These are phyloP conservation scores for Elmis aenea DNA, from an alignment of 2,888 invertebrate species.

Conservation along the genomic window DNA sequence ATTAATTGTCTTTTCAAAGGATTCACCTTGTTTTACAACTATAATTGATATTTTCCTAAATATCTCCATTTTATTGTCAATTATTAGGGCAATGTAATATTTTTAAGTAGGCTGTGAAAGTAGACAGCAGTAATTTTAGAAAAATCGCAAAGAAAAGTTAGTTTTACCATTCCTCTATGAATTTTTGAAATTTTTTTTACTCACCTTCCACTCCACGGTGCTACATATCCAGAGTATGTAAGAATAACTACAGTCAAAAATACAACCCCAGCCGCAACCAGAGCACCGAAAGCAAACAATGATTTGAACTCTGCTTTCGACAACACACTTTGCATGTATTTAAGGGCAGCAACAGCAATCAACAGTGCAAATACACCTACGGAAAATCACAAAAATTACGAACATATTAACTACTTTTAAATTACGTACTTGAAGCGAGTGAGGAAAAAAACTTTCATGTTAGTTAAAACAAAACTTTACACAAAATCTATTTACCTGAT, in stretches of 20 bases:
- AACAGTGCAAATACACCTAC: slow-evolving; percentile 91
- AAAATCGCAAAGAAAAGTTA: no score
- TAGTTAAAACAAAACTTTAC: slow-evolving; percentile 1
- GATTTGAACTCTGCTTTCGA: slow-evolving; percentile 87
- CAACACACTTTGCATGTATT: slow-evolving; percentile 81
- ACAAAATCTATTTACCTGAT: slow-evolving; percentile 56
- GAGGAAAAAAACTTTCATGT: background rate
- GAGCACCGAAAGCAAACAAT: slow-evolving; percentile 73
- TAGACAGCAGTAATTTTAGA: no score
- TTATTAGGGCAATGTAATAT: no score
- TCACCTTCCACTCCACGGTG: slow-evolving; percentile 88
- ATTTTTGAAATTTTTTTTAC: no score
- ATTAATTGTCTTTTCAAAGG: no score
- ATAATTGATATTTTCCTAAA: no score
- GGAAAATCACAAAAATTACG: no score
- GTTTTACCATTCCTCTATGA: no score
- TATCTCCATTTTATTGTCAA: no score
- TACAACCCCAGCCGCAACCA: slow-evolving; percentile 72
- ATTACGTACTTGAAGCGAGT: background rate
- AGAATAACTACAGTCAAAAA: slow-evolving; percentile 79
- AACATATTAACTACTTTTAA: slow-evolving; percentile 1
- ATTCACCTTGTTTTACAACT: no score
- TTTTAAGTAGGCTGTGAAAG: no score
- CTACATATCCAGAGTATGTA: slow-evolving; percentile 93
- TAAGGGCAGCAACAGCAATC: slow-evolving; percentile 81